These are phyloP conservation scores for Pseudeuparius sepicola DNA, from an alignment of 2,888 invertebrate genomes.

Conservation along the genomic window DNA sequence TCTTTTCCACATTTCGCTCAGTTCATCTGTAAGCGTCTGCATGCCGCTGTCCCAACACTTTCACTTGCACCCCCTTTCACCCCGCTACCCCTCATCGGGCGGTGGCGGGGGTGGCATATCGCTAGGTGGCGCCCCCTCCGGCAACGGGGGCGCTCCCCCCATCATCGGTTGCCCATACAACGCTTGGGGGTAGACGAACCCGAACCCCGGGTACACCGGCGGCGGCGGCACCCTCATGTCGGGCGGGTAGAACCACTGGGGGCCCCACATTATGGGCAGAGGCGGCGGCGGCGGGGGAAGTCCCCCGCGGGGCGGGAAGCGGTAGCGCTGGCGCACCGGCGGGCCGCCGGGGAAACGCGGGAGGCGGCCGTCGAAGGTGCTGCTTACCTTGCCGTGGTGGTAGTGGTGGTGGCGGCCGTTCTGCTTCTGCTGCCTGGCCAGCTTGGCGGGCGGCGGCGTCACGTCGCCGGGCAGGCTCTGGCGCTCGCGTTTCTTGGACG, in stretches of 20 bases:
- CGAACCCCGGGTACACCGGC: conserved; percentile 24
- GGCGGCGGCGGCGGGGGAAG: too few relatives aligned
- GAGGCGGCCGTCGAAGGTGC: conserved; percentile 19
- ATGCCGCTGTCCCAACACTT: too few relatives aligned
- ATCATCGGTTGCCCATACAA: conserved; percentile 26
- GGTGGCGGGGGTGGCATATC: conserved; percentile 53
- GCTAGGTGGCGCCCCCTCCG: conserved; percentile 48
- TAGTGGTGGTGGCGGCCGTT: conserved; percentile 35
- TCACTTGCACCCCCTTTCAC: too few relatives aligned
- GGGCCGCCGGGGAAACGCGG: too few relatives aligned
- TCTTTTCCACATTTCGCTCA: too few relatives aligned
- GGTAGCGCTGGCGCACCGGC: too few relatives aligned
- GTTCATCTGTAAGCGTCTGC: too few relatives aligned
- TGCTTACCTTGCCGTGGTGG: conserved; percentile 38
- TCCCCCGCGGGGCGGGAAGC: too few relatives aligned
- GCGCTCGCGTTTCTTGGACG: conserved; percentile 37
- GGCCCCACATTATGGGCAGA: too few relatives aligned
- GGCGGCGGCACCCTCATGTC: conserved; percentile 31
- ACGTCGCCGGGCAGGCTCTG: conserved; percentile 28
- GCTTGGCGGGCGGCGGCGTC: conserved; percentile 33
- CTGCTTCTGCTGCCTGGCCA: conserved; percentile 29
- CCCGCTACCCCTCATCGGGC: conserved; percentile 29
- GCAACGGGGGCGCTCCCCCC: conserved; percentile 41
- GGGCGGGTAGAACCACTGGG: too few relatives aligned
- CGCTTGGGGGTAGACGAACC: conserved; percentile 32